Percentiles rank a stretch among this genome's conserved stretches.
Evolutionary conservation across 2,797 vertebrate species (phyloP).

Genomic region (Hippocampus kuda): DNA sequence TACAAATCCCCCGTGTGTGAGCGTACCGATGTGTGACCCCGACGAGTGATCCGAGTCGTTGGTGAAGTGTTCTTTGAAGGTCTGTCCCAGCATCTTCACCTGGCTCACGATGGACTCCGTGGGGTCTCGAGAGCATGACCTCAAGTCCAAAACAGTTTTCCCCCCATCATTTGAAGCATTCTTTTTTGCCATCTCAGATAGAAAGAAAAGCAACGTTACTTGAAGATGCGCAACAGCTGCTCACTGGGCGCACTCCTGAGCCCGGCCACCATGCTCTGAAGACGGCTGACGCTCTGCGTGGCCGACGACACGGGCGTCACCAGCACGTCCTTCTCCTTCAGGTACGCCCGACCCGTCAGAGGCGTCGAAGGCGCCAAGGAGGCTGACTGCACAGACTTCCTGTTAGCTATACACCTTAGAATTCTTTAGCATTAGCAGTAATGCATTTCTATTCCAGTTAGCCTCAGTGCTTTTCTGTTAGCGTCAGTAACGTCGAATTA

Average conservation of each 20-base stretch:
- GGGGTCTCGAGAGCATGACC: conserved; percentile 82
- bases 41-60: conserved; percentile 77
- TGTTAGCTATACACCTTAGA: neutral
- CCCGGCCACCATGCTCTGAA: conserved; percentile 86
- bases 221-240: conserved; percentile 74
- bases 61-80: conserved; percentile 83
- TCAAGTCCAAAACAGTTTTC: conserved; percentile 35
- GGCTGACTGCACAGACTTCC: conserved; percentile 61
- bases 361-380: conserved; percentile 90
- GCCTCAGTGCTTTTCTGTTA: too few species aligned
- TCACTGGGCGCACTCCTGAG: conserved; percentile 80
- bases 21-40: conserved; percentile 82
- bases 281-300: conserved; percentile 86
- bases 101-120: conserved; percentile 68
- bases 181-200: neutral
- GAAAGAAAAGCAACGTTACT: conserved; percentile 55
- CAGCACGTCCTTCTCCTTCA: conserved; percentile 83
- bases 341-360: conserved; percentile 85
- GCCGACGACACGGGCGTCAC: conserved; percentile 90
- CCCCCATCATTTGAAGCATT: neutral
- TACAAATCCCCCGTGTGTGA: neutral
- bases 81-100: conserved; percentile 78
- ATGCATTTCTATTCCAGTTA: neutral
- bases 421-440: neutral
- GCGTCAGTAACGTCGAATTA: too few species aligned